These are phyloP conservation scores for Menidia menidia DNA, from an alignment of 2,797 vertebrate species.

Conservation along the genomic window DNA sequence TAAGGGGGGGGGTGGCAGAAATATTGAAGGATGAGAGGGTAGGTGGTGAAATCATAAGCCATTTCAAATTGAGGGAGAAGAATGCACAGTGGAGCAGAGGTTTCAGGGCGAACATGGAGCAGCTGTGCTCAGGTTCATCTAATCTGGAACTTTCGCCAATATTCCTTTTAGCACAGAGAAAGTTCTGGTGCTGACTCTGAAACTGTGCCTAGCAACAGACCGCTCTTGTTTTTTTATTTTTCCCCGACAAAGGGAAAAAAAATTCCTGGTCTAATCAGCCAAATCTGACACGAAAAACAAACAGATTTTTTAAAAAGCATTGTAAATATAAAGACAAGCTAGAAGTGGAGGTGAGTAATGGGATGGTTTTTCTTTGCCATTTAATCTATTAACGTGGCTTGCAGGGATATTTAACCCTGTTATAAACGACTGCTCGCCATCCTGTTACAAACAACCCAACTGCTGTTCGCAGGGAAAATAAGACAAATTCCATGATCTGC, in stretches of 20 bases:
- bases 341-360: not conserved
- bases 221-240: not conserved
- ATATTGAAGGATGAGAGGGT: slow-evolving; percentile 65
- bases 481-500: slow-evolving; percentile 1
- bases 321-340: not conserved
- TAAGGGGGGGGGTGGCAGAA: slow-evolving; percentile 57
- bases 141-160: slow-evolving; percentile 43
- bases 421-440: slow-evolving; percentile 7
- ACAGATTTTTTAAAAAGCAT: too few species aligned
- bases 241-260: not conserved
- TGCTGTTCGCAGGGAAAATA: not conserved
- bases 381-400: slow-evolving; percentile 12
- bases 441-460: not conserved
- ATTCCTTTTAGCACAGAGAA: not conserved
- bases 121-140: slow-evolving; percentile 39
- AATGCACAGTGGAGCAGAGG: slow-evolving; percentile 30
- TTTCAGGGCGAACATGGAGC: slow-evolving; percentile 4
- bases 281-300: too few species aligned
- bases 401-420: slow-evolving; percentile 13
- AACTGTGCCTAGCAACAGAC: not conserved
- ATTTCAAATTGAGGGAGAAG: slow-evolving; percentile 58
- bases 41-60: slow-evolving; percentile 64
- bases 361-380: not conserved
- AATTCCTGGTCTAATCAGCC: too few species aligned
- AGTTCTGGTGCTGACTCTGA: not conserved